Evolutionary conservation across 1,140 invertebrate species (phyloP), one percentile per base, ranked within the genome.

Genomic region (Hyphantria cunea): DNA sequence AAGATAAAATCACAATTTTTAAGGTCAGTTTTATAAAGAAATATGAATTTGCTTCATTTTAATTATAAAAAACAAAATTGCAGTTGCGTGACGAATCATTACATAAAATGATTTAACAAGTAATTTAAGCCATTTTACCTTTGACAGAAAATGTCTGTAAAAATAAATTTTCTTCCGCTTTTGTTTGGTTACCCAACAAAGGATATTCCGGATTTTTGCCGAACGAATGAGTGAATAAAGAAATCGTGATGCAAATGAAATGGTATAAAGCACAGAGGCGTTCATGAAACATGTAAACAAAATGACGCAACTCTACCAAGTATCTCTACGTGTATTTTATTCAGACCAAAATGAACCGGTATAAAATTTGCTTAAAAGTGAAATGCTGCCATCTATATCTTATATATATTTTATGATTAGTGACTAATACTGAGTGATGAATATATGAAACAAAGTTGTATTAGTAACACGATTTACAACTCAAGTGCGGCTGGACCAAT

Each of bases 241-340:
- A 34, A n/a, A 44, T 34, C 25, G 3, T 44, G 42, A 47, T 56
- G 53, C 53, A 56, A 56, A 56, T 48, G 54, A 47, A 47, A 37
- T 47, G 54, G 32, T 56, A 47, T 47, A 11, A 17, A 56, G 14
- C 10, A 56, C 8, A 8, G 54, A 14, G 7, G 54, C 14, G 13
- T 47, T 56, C 13, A 48, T 47, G 31, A 17, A 37, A 17, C 44
- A 37, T 56, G 17, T 33, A 56, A 49, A 49, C 11, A 10, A 49
- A 49, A 25, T 32, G 17, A 31, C 17, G 9, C 11, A 31, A 31
- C 8, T 25, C 17, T 6, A 49, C 47, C 10, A 31, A 32, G 25
- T 14, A 25, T 6, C 13, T 17, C 15, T 8, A 47, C 15, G 17
- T 10, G 9, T 8, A 8, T 11, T 32, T 49, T 31, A n/a, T 49